Evolutionary conservation across 2,113 vertebrate genomes (phyloP).

Genomic region (Cryptotis parvus): DNA sequence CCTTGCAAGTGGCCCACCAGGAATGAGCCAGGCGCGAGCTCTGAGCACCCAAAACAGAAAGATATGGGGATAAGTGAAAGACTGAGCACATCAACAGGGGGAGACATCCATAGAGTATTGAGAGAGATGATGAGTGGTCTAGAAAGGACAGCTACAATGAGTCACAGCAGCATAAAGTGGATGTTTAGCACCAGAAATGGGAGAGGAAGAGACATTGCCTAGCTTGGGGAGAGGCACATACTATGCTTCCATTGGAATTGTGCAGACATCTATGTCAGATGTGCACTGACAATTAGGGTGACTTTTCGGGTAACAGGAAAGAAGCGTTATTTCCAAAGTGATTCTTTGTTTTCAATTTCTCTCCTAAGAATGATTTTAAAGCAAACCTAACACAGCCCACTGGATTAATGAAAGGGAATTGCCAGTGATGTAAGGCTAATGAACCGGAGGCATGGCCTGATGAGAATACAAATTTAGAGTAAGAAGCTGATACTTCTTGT

Average conservation of each 20-base stretch:
- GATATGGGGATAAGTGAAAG: neutral
- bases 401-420: constrained; percentile 10
- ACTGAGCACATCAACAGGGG: neutral
- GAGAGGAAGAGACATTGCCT: neutral
- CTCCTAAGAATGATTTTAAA: constrained; percentile 23
- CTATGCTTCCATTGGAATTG: neutral
- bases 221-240: neutral
- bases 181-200: neutral
- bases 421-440: neutral
- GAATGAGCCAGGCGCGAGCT: too few relatives aligned
- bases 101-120: neutral
- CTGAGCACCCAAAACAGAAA: too few relatives aligned
- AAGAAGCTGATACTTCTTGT: neutral
- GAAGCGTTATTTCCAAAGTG: neutral
- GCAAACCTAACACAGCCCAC: neutral
- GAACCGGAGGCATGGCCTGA: neutral
- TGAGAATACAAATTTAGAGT: neutral
- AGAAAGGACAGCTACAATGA: neutral
- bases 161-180: neutral
- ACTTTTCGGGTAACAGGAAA: neutral
- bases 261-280: neutral
- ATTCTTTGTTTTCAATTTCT: neutral
- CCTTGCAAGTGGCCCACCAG: too few relatives aligned
- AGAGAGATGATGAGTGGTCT: constrained; percentile 1
- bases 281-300: neutral